Percentiles rank a stretch among this genome's conserved stretches.
These are phyloP conservation scores for Malacosoma neustria DNA, from an alignment of 2,888 invertebrate genomes.

Conservation along the genomic window DNA sequence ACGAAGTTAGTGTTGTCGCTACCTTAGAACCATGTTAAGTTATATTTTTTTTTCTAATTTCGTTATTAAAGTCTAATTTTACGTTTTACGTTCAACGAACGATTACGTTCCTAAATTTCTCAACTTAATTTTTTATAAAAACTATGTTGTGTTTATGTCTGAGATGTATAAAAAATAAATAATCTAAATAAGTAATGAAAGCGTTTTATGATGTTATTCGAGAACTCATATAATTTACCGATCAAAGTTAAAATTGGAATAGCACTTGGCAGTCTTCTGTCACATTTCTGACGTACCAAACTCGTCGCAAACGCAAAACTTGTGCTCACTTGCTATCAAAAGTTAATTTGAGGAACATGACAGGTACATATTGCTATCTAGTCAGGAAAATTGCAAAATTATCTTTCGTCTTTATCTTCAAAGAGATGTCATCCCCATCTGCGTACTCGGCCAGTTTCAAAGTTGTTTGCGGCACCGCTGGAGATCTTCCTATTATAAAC, in stretches of 20 bases:
- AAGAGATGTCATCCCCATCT: conserved; percentile 70
- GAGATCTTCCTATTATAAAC: conserved; percentile 50
- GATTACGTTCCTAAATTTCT: too few species aligned
- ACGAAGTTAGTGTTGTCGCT: too few species aligned
- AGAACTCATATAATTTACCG: conserved; percentile 27
- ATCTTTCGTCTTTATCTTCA: conserved; percentile 71
- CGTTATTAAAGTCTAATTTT: too few species aligned
- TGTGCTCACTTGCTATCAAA: conserved; percentile 43
- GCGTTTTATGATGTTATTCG: not conserved
- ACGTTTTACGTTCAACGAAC: too few species aligned
- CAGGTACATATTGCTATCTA: conserved; percentile 55
- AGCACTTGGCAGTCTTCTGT: conserved; percentile 22
- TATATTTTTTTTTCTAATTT: too few species aligned
- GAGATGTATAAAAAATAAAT: too few species aligned
- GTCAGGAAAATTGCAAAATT: conserved; percentile 69
- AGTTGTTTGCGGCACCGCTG: conserved; percentile 57
- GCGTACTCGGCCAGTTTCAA: conserved; percentile 58
- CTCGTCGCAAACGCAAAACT: conserved; percentile 39
- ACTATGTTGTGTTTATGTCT: too few species aligned
- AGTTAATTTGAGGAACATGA: conserved; percentile 60
- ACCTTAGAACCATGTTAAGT: too few species aligned
- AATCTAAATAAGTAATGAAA: too few species aligned
- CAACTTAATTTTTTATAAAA: too few species aligned
- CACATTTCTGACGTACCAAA: conserved; percentile 21
- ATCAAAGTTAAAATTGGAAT: conserved; percentile 40